Evolutionary conservation across 2,888 invertebrate species (phyloP).

Genomic region (Schrankia costaestrigalis): DNA sequence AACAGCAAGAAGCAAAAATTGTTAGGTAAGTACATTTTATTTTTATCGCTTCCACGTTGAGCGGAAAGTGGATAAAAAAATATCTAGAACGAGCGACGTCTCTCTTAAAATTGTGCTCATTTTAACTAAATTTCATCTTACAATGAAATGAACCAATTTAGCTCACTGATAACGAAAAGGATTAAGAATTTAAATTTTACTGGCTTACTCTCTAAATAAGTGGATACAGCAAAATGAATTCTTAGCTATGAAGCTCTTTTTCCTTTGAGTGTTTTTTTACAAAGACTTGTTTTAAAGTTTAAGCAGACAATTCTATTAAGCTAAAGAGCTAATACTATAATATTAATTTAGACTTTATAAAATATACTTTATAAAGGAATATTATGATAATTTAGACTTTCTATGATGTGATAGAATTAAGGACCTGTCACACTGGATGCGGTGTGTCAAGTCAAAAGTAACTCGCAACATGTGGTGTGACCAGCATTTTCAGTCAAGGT

Average conservation of each 20-base stretch:
- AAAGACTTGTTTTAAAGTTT: neutral
- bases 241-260: constrained; percentile 18
- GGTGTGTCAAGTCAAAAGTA: no score
- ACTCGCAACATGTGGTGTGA: no score
- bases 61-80: constrained; percentile 7
- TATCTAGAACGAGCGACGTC: constrained; percentile 1
- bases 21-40: constrained; percentile 8
- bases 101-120: constrained; percentile 3
- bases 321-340: no score
- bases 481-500: no score
- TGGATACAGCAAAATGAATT: constrained; percentile 38
- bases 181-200: constrained; percentile 45
- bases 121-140: constrained; percentile 28
- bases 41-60: constrained; percentile 7
- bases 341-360: no score
- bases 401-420: no score
- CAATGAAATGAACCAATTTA: constrained; percentile 52
- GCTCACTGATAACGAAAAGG: constrained; percentile 42
- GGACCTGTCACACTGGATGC: no score
- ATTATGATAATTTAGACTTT: no score
- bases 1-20: no score
- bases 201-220: constrained; percentile 37
- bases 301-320: no score
- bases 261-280: neutral
- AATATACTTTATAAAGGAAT: no score